These are phyloP conservation scores for Xanthostigma xanthostigma DNA, from an alignment of 2,888 invertebrate species.

Conservation along the genomic window DNA sequence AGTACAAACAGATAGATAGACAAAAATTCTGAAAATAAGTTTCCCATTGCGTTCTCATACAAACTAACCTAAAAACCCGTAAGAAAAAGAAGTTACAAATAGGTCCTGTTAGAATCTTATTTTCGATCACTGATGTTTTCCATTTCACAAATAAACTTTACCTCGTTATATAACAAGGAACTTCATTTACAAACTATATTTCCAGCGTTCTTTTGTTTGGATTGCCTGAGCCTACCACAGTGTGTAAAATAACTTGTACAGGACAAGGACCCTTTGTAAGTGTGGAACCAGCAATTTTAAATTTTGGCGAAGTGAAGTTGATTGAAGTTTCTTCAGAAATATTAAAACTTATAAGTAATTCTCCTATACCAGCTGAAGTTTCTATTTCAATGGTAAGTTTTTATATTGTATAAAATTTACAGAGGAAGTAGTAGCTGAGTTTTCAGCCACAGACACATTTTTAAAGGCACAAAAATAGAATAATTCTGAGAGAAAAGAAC, in stretches of 20 bases:
- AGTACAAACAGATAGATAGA: too few relatives aligned
- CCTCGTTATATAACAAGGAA: too few relatives aligned
- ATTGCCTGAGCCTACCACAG: constrained; percentile 5
- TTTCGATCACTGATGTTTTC: too few relatives aligned
- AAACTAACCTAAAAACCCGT: too few relatives aligned
- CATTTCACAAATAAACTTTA: too few relatives aligned
- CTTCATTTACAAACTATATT: background rate
- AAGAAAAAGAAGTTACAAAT: too few relatives aligned
- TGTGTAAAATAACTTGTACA: constrained; percentile 35
- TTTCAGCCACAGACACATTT: too few relatives aligned
- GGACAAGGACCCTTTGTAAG: constrained; percentile 55
- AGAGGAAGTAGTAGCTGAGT: background rate
- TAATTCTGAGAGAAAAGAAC: too few relatives aligned
- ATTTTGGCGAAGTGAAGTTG: constrained; percentile 47
- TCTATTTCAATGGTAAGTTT: constrained; percentile 33
- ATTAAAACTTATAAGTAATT: constrained; percentile 48
- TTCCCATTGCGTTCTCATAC: background rate
- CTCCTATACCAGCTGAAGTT: constrained; percentile 48
- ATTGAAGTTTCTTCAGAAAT: constrained; percentile 33
- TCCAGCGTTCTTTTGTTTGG: background rate
- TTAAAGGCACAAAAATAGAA: too few relatives aligned
- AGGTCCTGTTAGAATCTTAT: too few relatives aligned
- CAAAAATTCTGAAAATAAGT: too few relatives aligned
- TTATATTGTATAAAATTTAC: background rate
- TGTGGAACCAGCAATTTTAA: constrained; percentile 38